These are phyloP conservation scores for Eutolmus rufibarbis DNA, from an alignment of 2,888 invertebrate species.

Conservation along the genomic window DNA sequence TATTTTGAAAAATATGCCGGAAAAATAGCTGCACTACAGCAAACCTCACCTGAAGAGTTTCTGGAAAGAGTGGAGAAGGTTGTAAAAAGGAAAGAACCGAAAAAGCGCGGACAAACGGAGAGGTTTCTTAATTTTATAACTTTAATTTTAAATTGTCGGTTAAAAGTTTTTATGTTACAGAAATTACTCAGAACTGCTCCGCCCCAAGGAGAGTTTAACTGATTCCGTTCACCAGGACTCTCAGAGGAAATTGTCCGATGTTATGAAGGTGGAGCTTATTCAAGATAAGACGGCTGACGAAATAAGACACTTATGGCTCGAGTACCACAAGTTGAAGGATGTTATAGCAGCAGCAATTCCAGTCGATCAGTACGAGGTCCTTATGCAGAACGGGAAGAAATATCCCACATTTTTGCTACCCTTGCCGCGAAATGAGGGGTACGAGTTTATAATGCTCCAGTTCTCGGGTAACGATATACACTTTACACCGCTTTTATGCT, in stretches of 20 bases:
- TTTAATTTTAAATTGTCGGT: neutral
- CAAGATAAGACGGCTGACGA: constrained; percentile 74
- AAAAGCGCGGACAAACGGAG: constrained; percentile 55
- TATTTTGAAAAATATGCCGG: constrained; percentile 82
- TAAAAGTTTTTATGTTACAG: constrained; percentile 56
- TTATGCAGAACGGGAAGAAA: constrained; percentile 67
- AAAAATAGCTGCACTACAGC: constrained; percentile 77
- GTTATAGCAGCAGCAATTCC: constrained; percentile 79
- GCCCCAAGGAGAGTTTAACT: constrained; percentile 67
- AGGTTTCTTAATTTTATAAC: neutral
- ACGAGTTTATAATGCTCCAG: constrained; percentile 85
- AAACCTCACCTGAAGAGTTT: constrained; percentile 80
- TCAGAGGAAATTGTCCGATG: constrained; percentile 68
- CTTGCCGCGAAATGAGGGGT: constrained; percentile 81
- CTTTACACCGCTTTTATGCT: constrained; percentile 84
- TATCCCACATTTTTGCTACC: constrained; percentile 81
- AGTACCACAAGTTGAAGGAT: constrained; percentile 80
- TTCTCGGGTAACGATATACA: constrained; percentile 76
- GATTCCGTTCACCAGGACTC: constrained; percentile 58
- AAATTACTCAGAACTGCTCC: constrained; percentile 70
- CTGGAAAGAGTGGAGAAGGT: constrained; percentile 68
- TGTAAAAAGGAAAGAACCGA: constrained; percentile 55
- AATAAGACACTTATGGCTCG: constrained; percentile 78
- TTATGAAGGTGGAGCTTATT: constrained; percentile 81
- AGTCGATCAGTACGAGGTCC: constrained; percentile 66